Conservation (phyloP, 2,113 vertebrate species). For the Laterallus jamaicensis region DNA sequence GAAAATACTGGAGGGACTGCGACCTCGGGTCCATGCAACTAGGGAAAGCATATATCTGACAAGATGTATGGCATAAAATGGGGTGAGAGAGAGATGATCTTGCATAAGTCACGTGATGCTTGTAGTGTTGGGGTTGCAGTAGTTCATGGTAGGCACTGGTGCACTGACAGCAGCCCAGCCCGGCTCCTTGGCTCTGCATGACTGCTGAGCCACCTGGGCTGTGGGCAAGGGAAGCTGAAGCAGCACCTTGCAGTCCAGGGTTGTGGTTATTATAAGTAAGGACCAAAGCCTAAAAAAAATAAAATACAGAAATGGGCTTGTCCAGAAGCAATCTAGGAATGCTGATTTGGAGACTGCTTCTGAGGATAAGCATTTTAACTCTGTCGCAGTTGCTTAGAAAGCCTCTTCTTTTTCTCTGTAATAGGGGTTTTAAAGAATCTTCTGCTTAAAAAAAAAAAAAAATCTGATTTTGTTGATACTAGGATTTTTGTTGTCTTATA, state of each 20-base stretch:
- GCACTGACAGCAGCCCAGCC: background rate
- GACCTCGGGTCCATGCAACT: rapidly evolving
- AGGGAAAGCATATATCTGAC: background rate
- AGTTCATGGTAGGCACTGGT: background rate
- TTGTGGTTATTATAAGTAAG: background rate
- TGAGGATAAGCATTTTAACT: background rate
- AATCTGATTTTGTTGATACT: background rate
- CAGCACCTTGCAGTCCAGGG: background rate
- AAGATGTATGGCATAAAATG: background rate
- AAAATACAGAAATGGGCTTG: background rate
- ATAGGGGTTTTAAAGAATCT: background rate
- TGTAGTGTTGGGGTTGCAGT: rapidly evolving
- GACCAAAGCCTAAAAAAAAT: background rate
- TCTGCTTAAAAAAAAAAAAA: background rate
- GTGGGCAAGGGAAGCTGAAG: background rate
- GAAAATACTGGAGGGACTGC: background rate
- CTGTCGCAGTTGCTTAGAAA: background rate
- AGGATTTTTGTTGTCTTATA: background rate
- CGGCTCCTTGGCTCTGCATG: rapidly evolving
- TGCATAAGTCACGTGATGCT: rapidly evolving
- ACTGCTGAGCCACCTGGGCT: rapidly evolving
- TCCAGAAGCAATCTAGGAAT: background rate
- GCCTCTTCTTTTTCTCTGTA: background rate
- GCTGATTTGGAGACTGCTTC: background rate
- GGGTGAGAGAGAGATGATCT: background rate